Evolutionary conservation across 2,888 invertebrate genomes (phyloP).

Genomic region (Prosapia bicincta): DNA sequence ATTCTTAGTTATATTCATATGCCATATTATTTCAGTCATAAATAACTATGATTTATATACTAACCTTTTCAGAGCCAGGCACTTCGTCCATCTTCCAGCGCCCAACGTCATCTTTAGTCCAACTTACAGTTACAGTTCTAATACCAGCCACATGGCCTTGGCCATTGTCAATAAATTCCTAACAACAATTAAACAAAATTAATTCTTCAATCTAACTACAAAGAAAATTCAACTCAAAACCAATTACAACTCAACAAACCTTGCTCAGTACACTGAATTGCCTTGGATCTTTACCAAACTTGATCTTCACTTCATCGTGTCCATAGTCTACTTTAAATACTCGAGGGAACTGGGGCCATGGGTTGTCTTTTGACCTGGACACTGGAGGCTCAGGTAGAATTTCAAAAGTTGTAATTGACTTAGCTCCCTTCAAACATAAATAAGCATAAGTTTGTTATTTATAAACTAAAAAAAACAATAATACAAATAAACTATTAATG

Average conservation of each 20-base stretch:
- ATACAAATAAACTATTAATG: too few relatives aligned
- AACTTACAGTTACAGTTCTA: conserved; percentile 84
- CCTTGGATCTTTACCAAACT: conserved; percentile 88
- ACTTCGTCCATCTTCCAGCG: conserved; percentile 93
- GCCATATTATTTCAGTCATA: too few relatives aligned
- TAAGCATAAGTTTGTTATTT: too few relatives aligned
- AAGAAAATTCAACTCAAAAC: too few relatives aligned
- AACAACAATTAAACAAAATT: neutral
- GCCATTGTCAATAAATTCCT: conserved; percentile 89
- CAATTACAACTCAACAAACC: too few relatives aligned
- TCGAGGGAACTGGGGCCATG: conserved; percentile 98
- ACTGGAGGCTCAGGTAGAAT: conserved; percentile 90
- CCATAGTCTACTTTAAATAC: conserved; percentile 98
- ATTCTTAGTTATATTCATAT: too few relatives aligned
- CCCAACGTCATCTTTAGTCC: conserved; percentile 88
- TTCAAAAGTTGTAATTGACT: conserved; percentile 92
- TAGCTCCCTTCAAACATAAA: conserved; percentile 85
- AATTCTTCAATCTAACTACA: too few relatives aligned
- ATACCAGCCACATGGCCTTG: conserved; percentile 88
- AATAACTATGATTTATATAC: too few relatives aligned
- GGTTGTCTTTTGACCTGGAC: conserved; percentile 81
- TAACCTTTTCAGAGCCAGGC: conserved; percentile 66
- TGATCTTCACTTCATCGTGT: conserved; percentile 90
- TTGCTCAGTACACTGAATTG: conserved; percentile 92
- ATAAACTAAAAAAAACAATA: too few relatives aligned